Conservation (phyloP, 2,113 vertebrate genomes). For the Aptenodytes forsteri region DNA sequence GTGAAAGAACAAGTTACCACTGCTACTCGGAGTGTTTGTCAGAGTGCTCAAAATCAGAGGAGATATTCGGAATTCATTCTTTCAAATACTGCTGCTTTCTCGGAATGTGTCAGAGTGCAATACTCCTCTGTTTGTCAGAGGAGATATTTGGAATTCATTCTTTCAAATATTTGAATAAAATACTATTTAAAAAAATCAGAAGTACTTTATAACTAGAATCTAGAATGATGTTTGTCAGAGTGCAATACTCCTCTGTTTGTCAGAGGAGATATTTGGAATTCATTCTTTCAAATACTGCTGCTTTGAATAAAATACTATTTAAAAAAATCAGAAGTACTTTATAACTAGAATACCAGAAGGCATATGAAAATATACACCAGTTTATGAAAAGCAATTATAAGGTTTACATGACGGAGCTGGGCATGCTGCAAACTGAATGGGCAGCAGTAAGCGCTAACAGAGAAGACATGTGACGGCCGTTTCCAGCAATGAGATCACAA, state of each 20-base stretch:
- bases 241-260: too few species aligned
- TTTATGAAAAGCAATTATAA: background rate
- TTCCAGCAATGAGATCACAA: background rate
- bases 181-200: background rate
- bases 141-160: rapidly evolving
- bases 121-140: too few species aligned
- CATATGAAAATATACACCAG: background rate
- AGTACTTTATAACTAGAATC: background rate
- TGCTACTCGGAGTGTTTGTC: background rate
- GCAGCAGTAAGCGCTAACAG: background rate
- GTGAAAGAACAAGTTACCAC: background rate
- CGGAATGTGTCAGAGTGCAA: too few species aligned
- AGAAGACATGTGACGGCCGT: background rate
- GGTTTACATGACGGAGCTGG: rapidly evolving
- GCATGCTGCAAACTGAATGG: background rate
- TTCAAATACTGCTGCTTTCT: background rate
- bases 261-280: too few species aligned
- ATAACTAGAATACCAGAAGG: background rate
- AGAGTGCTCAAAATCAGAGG: background rate
- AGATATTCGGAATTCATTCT: rapidly evolving
- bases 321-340: background rate
- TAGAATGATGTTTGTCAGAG: too few species aligned
- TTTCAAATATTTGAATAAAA: background rate
- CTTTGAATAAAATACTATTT: background rate
- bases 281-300: background rate